A percentile compares a stretch with the other conserved stretches of the same genome.
Evolutionary conservation across 2,797 vertebrate genomes (phyloP).

Genomic region (Coregonus ussuriensis): DNA sequence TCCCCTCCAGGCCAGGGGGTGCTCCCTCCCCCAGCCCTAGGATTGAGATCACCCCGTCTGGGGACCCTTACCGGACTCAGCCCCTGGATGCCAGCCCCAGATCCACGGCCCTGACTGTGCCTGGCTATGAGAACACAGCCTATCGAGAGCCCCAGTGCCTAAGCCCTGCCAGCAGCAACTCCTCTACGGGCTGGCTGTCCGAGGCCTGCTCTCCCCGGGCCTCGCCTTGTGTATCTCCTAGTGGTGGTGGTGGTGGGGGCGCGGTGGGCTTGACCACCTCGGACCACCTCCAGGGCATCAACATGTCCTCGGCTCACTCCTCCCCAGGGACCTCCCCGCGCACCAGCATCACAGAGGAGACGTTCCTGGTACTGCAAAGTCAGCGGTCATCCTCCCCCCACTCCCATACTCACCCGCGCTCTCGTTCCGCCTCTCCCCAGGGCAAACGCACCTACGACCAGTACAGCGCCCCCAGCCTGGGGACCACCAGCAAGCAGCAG

Average conservation of each 20-base stretch:
- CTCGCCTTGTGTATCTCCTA: slow-evolving; percentile 97
- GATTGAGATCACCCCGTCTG: slow-evolving; percentile 96
- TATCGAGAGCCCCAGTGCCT: slow-evolving; percentile 89
- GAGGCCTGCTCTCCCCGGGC: slow-evolving; percentile 76
- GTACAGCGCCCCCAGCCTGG: slow-evolving; percentile 81
- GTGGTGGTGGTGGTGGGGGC: slow-evolving; percentile 80
- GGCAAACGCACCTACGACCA: slow-evolving; percentile 95
- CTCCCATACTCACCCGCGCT: slow-evolving; percentile 72
- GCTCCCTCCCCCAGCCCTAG: slow-evolving; percentile 88
- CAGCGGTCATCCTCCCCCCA: slow-evolving; percentile 80
- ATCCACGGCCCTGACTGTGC: slow-evolving; percentile 90
- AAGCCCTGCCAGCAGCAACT: slow-evolving; percentile 98
- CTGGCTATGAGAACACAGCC: slow-evolving; percentile 83
- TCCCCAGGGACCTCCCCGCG: neutral
- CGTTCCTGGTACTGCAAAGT: neutral
- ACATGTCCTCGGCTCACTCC: neutral
- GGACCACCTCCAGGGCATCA: slow-evolving; percentile 2
- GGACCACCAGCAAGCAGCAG: slow-evolving; percentile 31
- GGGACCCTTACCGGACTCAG: slow-evolving; percentile 88
- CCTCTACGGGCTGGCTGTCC: slow-evolving; percentile 98
- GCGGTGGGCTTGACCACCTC: slow-evolving; percentile 56
- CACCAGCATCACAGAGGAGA: neutral
- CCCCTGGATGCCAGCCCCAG: slow-evolving; percentile 84
- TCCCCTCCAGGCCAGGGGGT: slow-evolving; percentile 73
- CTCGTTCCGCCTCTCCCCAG: slow-evolving; percentile 92